These are phyloP conservation scores for Nesoenas mayeri DNA, from an alignment of 2,113 vertebrate genomes.

Conservation along the genomic window DNA sequence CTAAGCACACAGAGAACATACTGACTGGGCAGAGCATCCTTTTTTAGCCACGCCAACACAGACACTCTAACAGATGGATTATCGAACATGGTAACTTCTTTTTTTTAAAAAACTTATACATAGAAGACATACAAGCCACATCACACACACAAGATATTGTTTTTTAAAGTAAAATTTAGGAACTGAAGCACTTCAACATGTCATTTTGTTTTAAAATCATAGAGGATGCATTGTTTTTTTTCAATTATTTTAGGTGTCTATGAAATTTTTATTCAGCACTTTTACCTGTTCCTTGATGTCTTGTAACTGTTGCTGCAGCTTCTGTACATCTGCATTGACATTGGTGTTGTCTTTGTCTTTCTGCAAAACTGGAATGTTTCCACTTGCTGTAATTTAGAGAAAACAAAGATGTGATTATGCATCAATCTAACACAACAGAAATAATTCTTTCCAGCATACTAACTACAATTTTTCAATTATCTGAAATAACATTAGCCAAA, in stretches of 20 bases:
- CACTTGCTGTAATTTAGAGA: conserved; percentile 82
- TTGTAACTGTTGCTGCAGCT: conserved; percentile 96
- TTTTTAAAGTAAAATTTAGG: neutral
- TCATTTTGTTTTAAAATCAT: neutral
- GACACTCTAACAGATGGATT: neutral
- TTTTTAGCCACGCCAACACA: neutral
- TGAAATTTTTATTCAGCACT: neutral
- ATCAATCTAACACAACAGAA: neutral
- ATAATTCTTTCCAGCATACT: neutral
- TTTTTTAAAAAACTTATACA: neutral
- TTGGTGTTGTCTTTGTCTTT: conserved; percentile 99
- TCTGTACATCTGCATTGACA: conserved; percentile 97
- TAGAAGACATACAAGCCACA: neutral
- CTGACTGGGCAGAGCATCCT: neutral
- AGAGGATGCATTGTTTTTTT: neutral
- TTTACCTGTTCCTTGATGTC: conserved; percentile 98
- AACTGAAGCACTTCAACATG: neutral
- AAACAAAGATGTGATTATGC: neutral
- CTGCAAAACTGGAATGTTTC: conserved; percentile 94
- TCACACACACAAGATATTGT: neutral
- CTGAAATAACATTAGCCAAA: neutral
- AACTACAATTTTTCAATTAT: neutral
- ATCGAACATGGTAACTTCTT: neutral
- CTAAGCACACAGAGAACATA: neutral
- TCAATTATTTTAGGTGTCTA: neutral